phyloP scores from a whole-genome alignment of 2,888 invertebrate genomes.

The Hymenopus coronatus region DNA sequence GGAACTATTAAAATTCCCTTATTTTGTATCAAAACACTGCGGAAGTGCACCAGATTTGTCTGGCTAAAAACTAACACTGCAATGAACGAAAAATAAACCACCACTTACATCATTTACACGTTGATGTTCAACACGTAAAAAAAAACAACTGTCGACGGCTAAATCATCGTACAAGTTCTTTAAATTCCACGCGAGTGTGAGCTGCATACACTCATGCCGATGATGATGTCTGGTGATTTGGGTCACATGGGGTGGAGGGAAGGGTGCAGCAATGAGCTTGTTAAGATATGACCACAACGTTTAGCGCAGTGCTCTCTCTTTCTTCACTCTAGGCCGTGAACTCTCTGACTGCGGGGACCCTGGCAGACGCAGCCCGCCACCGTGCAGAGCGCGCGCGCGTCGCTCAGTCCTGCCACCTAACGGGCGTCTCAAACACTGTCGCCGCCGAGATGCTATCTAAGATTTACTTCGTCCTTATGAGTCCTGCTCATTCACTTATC shows the following conservation, averaged over 20 bases:
- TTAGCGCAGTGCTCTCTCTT: neutral
- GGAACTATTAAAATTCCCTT: neutral
- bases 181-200: neutral
- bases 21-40: neutral
- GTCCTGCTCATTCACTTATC: neutral
- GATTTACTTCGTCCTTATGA: neutral
- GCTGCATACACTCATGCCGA: neutral
- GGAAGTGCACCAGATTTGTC: neutral
- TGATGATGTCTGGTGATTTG: neutral
- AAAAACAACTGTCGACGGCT: neutral
- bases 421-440: neutral
- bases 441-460: neutral
- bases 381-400: neutral
- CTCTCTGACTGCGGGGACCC: conserved; percentile 2
- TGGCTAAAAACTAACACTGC: neutral
- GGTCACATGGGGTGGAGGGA: neutral
- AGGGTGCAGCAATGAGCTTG: neutral
- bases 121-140: neutral
- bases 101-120: neutral
- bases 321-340: neutral
- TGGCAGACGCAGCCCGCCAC: neutral
- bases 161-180: neutral
- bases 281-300: neutral
- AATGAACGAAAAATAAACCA: neutral
- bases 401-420: neutral